Percentiles rank a stretch among this genome's conserved stretches.
Conservation (phyloP, 30 jellyfish, hydroid and myxozoan species). For the Morbakka virulenta region DNA sequence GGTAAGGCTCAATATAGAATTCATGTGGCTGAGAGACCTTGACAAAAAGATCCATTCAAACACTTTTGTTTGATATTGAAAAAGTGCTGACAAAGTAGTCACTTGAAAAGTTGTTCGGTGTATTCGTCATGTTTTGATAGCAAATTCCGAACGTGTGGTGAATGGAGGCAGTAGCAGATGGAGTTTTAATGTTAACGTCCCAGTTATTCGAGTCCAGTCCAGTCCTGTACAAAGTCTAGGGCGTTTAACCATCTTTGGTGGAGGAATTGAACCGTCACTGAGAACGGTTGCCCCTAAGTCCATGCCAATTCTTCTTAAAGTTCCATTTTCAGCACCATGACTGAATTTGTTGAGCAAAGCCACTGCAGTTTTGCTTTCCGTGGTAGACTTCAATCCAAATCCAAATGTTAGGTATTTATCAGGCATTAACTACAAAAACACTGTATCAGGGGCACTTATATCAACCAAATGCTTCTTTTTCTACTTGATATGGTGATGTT, state of each 20-base stretch:
- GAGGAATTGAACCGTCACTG: not conserved
- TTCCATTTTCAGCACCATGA: conserved; percentile 1
- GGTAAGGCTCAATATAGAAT: too few relatives aligned
- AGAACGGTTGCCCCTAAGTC: not conserved
- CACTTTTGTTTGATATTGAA: too few relatives aligned
- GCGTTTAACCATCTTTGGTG: not conserved
- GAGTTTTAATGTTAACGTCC: conserved; percentile 6
- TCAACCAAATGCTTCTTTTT: not conserved
- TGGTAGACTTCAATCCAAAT: not conserved
- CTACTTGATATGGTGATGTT: not conserved
- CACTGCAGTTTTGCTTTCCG: conserved; percentile 1
- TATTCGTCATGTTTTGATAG: not conserved
- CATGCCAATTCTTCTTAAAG: not conserved
- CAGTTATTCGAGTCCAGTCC: conserved; percentile 3
- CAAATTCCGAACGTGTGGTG: conserved; percentile 11
- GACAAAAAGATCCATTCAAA: too few relatives aligned
- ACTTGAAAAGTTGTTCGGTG: not conserved
- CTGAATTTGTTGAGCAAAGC: not conserved
- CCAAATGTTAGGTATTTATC: not conserved
- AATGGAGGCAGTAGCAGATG: not conserved
- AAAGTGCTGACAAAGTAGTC: too few relatives aligned
- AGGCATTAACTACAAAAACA: not conserved
- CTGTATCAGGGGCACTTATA: conserved; percentile 5
- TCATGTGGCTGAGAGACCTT: too few relatives aligned
- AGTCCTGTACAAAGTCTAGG: conserved; percentile 4